Conservation (phyloP, 2,888 invertebrate species). For the Pollenia griseotomentosa region DNA sequence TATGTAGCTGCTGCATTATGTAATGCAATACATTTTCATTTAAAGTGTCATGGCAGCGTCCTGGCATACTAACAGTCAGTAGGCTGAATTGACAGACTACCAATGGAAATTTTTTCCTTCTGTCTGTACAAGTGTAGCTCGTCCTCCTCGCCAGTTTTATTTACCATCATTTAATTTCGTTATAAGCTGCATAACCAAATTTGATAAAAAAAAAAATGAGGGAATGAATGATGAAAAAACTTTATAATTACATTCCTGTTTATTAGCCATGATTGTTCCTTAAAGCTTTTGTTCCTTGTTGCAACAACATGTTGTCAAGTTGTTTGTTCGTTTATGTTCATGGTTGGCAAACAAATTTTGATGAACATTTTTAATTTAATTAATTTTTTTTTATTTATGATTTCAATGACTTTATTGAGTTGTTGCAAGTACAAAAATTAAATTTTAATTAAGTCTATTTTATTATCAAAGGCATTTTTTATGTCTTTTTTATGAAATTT, state of each 20-base stretch:
- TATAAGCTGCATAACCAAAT: constrained; percentile 50
- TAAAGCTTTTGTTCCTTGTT: constrained; percentile 30
- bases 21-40: constrained; percentile 30
- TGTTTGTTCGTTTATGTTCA: not conserved
- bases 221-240: constrained; percentile 75
- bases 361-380: constrained; percentile 69
- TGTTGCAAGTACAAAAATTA: constrained; percentile 48
- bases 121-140: not conserved
- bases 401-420: constrained; percentile 41
- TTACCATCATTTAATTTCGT: constrained; percentile 65
- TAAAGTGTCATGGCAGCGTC: constrained; percentile 44
- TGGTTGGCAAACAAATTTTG: constrained; percentile 67
- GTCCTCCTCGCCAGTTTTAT: constrained; percentile 46
- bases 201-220: constrained; percentile 23
- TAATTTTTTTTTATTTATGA: constrained; percentile 40
- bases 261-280: constrained; percentile 81
- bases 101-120: constrained; percentile 31
- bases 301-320: constrained; percentile 40
- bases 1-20: constrained; percentile 26
- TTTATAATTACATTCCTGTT: constrained; percentile 82
- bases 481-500: not conserved
- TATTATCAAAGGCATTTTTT: constrained; percentile 58
- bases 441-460: constrained; percentile 59
- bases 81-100: constrained; percentile 23
- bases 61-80: constrained; percentile 22